Evolutionary conservation across 2,113 vertebrate genomes (phyloP), one percentile per base, ranked within the genome.

Genomic region (Hippopotamus amphibius): DNA sequence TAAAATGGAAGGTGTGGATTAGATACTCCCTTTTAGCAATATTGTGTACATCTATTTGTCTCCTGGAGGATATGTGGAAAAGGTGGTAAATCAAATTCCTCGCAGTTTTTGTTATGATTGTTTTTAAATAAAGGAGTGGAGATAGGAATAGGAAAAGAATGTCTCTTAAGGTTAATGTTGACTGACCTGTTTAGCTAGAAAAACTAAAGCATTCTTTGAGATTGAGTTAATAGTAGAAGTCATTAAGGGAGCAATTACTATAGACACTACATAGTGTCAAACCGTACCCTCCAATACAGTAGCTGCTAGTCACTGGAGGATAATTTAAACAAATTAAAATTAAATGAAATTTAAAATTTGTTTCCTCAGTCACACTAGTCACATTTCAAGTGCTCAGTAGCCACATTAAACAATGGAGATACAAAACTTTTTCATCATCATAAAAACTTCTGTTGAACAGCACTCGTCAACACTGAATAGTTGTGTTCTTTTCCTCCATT

Each of bases 311-410:
- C 41, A 65, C 15, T 57, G 19, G 12, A 72, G 30, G 77, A 12
- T 89, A 71, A 50, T 53, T 63, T 92, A 88, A 81, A 94, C 48
- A 55, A 89, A 81, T 55, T 66, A 79, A 63, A 59, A 84, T 43
- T 66, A 88, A 79, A 89, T 95, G 28, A 74, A 90, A 91, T 85
- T 92, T 66, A 90, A 95, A 93, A 76, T 84, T 69, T 15, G 74
- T 30, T 76, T 46, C 3, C 69, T 59, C 71, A 93, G 21, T 95
- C 74, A 92, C 3, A 55, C 11, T 26, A 57, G 17, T 76, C 72
- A 88, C 9, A 90, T 87, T 91, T 96, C 48, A 93, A 88, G 30
- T 86, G 41, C 55, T 72, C n/a, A 68, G 71, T 43, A 85, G 66
- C 19, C 28, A 13, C 30, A 43, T 63, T 59, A 77, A 83, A 80